Base-by-base conservation (phyloP, 2,888 invertebrate species). In the Leucophenga montana region DNA sequence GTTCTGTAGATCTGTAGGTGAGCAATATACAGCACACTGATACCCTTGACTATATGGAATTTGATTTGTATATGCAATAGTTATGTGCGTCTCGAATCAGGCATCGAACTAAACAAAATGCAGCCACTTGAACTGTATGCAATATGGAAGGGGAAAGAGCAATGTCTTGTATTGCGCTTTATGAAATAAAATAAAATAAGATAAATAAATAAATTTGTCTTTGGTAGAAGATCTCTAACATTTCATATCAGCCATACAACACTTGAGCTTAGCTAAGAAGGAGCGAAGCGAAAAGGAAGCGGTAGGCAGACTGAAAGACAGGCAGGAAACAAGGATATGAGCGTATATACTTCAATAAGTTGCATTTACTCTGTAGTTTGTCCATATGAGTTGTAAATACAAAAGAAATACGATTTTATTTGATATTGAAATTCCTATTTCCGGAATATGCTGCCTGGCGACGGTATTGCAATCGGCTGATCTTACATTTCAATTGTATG, bases 21-120 rank as follows among this genome's bases (percentile, higher is more conserved):
- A 50, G 50, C 6, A 50, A 50, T 5, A 50, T 16, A 50, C 6
- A 3, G 39, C 8, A 8, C 11, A 1, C 39, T 1, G 11, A 39
- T 39, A 39, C 39, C 27, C 27, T 27, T 27, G 27, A 27, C 27
- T 27, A 39, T 39, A 39, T 11, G 4, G 27, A 27, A 13, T 50
- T 50, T 8, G 50, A 18, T 50, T 13, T 50, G 50, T 50, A 50
- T 50, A 18, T 8, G 13, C 16, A 68, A 11, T 46, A 22, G 9
- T 5, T 46, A 46, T 71, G 61, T 69, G 27, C 16, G 6, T 18
- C 50, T 16, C 11, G 39, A 39, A 39, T 39, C 4, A 50, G 50
- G 1, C 50, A 18, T 14, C 8, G 39, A 39, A 39, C 39, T 39
- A 39, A 39, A 39, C 39, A 3, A 39, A 39, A 39, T 39, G 39